phyloP scores from a whole-genome alignment of 2,797 vertebrate species.

The Psittacula derbiana region DNA sequence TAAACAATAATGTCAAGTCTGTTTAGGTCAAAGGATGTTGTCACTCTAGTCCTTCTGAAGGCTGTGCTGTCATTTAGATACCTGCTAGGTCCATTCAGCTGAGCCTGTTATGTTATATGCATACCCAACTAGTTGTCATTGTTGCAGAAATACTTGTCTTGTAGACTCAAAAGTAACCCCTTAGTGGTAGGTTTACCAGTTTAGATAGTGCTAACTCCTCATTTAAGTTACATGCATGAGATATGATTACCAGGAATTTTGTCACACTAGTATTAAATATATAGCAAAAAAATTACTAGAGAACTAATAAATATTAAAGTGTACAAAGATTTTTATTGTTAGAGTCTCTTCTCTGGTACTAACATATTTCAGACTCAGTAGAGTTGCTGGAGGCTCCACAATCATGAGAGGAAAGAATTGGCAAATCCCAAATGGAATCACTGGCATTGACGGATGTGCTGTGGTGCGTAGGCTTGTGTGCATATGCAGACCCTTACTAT shows the following conservation, averaged over 20 bases:
- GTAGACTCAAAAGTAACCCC: background rate
- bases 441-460: background rate
- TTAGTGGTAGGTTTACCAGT: background rate
- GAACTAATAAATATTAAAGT: constrained; percentile 14
- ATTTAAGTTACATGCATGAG: constrained; percentile 52
- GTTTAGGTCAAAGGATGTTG: background rate
- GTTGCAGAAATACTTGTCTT: constrained; percentile 17
- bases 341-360: constrained; percentile 37
- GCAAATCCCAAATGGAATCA: background rate
- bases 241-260: constrained; percentile 32
- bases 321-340: constrained; percentile 25
- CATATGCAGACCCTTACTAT: background rate
- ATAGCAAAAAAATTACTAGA: background rate
- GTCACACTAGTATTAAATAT: constrained; percentile 27
- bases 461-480: background rate
- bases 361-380: background rate
- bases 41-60: background rate
- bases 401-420: background rate
- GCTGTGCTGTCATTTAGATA: background rate
- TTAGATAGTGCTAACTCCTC: constrained; percentile 37
- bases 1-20: background rate
- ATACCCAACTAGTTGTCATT: background rate
- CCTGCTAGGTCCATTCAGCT: background rate
- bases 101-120: background rate
- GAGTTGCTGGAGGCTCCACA: background rate